Percentiles rank a stretch among this genome's conserved stretches.
Conservation (phyloP, 1,140 invertebrate genomes). For the Branchinecta lynchi region DNA sequence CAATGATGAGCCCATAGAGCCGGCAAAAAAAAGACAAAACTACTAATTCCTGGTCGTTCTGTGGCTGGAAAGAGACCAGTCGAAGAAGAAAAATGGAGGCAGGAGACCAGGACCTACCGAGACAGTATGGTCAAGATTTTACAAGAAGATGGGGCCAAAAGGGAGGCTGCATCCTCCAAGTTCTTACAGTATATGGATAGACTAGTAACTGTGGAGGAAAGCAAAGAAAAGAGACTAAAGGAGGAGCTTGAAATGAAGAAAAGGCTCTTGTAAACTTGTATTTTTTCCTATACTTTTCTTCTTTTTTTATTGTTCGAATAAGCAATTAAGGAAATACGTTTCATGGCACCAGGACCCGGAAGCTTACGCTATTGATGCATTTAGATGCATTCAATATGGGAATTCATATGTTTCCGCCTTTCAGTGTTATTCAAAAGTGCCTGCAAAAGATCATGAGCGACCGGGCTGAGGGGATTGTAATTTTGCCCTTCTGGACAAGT, state of each 20-base stretch:
- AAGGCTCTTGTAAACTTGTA: neutral
- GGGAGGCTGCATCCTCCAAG: neutral
- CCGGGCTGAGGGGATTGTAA: too few relatives aligned
- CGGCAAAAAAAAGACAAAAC: neutral
- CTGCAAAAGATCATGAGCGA: too few relatives aligned
- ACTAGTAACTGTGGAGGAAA: conserved; percentile 1
- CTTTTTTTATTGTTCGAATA: too few relatives aligned
- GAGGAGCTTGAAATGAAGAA: neutral
- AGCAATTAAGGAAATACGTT: too few relatives aligned
- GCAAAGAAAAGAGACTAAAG: neutral
- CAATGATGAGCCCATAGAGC: neutral
- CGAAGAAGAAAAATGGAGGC: conserved; percentile 2
- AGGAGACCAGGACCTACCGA: neutral
- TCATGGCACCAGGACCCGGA: too few relatives aligned
- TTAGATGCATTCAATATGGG: too few relatives aligned
- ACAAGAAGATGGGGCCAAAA: neutral
- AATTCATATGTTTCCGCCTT: too few relatives aligned
- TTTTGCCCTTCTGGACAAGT: too few relatives aligned
- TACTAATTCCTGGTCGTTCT: neutral
- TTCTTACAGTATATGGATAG: neutral
- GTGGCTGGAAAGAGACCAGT: neutral
- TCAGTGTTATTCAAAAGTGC: too few relatives aligned
- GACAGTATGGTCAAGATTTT: neutral
- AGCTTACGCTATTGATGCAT: too few relatives aligned
- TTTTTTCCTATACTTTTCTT: too few relatives aligned